A percentile compares a stretch with the other conserved stretches of the same genome.
Evolutionary conservation across 2,888 invertebrate species (phyloP).

Genomic region (Tinea semifulvella): DNA sequence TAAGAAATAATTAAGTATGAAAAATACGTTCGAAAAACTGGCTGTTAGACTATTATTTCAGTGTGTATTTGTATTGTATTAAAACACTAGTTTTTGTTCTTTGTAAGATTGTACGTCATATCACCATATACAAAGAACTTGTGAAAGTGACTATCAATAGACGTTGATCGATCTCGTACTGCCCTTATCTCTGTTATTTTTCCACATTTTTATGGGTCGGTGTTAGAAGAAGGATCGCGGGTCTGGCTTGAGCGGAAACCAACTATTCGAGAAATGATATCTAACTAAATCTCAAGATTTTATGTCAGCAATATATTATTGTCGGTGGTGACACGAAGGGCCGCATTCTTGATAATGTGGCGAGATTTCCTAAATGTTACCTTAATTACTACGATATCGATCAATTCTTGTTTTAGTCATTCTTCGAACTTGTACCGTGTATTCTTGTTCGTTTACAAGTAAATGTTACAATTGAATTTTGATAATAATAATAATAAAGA

Average conservation of each 20-base stretch:
- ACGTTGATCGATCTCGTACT: conserved; percentile 48
- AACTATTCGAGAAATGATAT: conserved; percentile 55
- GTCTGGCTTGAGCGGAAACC: conserved; percentile 44
- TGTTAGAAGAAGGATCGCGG: conserved; percentile 34
- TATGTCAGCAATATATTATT: conserved; percentile 61
- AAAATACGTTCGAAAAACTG: no score
- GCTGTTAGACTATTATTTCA: no score
- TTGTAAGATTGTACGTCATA: conserved; percentile 4
- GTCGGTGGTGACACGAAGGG: conserved; percentile 38
- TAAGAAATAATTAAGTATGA: no score
- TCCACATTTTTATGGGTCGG: conserved; percentile 47
- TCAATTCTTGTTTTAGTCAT: conserved; percentile 48
- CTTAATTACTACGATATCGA: conserved; percentile 58
- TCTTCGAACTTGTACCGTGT: conserved; percentile 31
- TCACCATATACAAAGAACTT: conserved; percentile 7
- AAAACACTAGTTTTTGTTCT: background rate
- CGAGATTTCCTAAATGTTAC: conserved; percentile 54
- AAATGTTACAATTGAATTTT: background rate
- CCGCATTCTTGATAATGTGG: conserved; percentile 50
- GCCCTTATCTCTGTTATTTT: conserved; percentile 49
- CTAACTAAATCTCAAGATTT: conserved; percentile 53
- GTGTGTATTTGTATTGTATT: background rate
- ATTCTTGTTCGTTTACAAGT: background rate
- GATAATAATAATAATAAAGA: background rate
- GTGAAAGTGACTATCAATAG: conserved; percentile 6